Base-by-base conservation (phyloP, 2,797 vertebrate genomes). In the Rousettus madagascariensis region DNA sequence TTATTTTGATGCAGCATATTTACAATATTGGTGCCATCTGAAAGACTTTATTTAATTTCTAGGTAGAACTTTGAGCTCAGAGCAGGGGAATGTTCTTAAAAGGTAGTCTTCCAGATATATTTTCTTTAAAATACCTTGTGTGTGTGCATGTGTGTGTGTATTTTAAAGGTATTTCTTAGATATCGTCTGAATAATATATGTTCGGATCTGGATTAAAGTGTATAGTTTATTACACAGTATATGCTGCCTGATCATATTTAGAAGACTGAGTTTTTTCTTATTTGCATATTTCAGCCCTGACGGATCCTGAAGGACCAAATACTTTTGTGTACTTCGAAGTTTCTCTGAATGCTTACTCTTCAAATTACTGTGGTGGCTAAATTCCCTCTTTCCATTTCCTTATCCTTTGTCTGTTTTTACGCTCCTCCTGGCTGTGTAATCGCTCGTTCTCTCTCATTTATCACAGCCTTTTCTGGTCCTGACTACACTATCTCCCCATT, bases 401-500 rank as follows among this genome's bases (percentile, higher is more conserved):
- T 98, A 97, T 98, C 97, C 98, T 98, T 98, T 98, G 98, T 99
- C 98, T 98, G 97, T 98, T 98, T 98, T 97, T 96, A 96, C 96
- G 97, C 93, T 97, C 93, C 96, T 98, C 63, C 93, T 95, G 86
- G 97, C 98, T 97, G 96, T 97, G 97, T 98, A 98, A 98, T 98
- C 98, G 36, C 98, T 98, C 98, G 97, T 97, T 98, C 98, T 97
- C 96, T 95, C 98, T 98, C 98, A 99, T 99, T 99, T 98, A 99
- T 99, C 99, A 99, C 98, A 94, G 97, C 94, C 96, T 98, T 94
- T 95, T 97, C 97, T 80, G 65, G 97, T 96, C 96, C 97, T 98
- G 97, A 95, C 94, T 98, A 94, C 98, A 96, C 98, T 98, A 98
- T 99, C 98, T 98, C 95, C 75, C 97, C 95, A 97, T 98, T 98